Base-by-base conservation (phyloP, 1,140 invertebrate genomes). In the Drosophila sulfurigaster region DNA sequence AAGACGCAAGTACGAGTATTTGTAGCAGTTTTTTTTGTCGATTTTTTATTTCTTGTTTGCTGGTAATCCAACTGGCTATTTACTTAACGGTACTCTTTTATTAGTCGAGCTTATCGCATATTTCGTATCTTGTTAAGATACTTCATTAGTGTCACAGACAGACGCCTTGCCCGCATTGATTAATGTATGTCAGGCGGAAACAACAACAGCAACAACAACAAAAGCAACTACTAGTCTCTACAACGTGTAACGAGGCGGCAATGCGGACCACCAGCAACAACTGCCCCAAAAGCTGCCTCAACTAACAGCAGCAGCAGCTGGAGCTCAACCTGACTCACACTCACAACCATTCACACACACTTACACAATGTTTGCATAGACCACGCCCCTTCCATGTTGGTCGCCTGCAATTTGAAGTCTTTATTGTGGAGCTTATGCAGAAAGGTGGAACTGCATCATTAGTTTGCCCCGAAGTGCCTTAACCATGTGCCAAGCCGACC, bases 61-160 rank as follows among this genome's bases (percentile, higher is more conserved):
- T 57, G 35, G 28, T n/a, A 8, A 54, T 16, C 11, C n/a, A 28
- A 30, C 11, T 32, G 51, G 38, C 15, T 59, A 28, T 65, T 63
- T 65, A 25, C 13, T 38, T 59, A 57, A 60, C 38, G 57, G 41
- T 43, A 56, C 16, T 38, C 30, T 67, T 52, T 66, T 64, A 11
- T 54, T 63, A 35, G 60, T 32, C 41, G 1, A 25, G 65, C 52
- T 86, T 88, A 89, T 88, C 83, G 70, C 52, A 58, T 71, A 59
- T 59, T 66, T 73, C 41, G 66, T 81, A 89, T 88, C 83, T 88
- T 81, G 81, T 89, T 83, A 79, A 82, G 78, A 89, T 89, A 85
- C 85, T 89, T 89, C 86, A 89, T 89, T 89, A 89, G 86, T 90
- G 86, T 89, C 85, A 89, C 64, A 75, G 20, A 77, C 72, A 54